A percentile compares a stretch with the other conserved stretches of the same genome.
These are phyloP conservation scores for Paramacrobiotus metropolitanus DNA, from an alignment of 1,140 invertebrate genomes.

Conservation along the genomic window DNA sequence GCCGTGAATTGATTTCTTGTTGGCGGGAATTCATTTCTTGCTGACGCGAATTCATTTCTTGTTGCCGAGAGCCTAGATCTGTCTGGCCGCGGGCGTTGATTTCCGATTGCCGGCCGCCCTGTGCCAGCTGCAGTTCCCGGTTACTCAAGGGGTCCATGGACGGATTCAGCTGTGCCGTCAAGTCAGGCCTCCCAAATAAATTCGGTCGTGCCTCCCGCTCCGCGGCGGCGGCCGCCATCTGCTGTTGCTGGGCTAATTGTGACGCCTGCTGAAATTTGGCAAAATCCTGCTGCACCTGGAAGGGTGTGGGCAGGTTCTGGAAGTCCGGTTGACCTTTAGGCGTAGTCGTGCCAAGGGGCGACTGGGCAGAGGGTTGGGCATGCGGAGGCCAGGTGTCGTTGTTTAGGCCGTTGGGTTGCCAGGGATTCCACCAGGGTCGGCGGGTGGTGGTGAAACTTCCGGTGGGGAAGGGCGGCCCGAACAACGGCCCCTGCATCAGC, in stretches of 20 bases:
- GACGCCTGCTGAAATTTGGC: neutral
- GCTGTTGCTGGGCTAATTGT: neutral
- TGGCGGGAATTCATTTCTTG: too few relatives aligned
- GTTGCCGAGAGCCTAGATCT: too few relatives aligned
- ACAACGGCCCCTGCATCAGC: too few relatives aligned
- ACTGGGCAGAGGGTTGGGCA: too few relatives aligned
- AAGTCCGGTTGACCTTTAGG: neutral
- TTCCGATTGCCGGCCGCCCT: too few relatives aligned
- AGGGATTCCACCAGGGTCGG: slow-evolving; percentile 4
- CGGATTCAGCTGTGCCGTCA: neutral
- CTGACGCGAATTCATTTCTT: too few relatives aligned
- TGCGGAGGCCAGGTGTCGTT: slow-evolving; percentile 3
- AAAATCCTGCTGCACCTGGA: neutral
- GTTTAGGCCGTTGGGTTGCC: neutral
- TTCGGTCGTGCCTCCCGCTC: neutral
- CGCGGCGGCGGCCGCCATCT: neutral
- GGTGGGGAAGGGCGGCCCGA: neutral
- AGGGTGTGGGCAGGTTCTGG: neutral
- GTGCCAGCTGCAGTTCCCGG: too few relatives aligned
- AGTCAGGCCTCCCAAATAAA: too few relatives aligned
- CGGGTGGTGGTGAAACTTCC: neutral
- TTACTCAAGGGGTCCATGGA: neutral
- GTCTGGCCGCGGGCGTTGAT: too few relatives aligned
- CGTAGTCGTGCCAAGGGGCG: too few relatives aligned
- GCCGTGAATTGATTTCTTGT: too few relatives aligned